These are phyloP conservation scores for Linyphia triangularis DNA, from an alignment of 2,888 invertebrate genomes.

Conservation along the genomic window DNA sequence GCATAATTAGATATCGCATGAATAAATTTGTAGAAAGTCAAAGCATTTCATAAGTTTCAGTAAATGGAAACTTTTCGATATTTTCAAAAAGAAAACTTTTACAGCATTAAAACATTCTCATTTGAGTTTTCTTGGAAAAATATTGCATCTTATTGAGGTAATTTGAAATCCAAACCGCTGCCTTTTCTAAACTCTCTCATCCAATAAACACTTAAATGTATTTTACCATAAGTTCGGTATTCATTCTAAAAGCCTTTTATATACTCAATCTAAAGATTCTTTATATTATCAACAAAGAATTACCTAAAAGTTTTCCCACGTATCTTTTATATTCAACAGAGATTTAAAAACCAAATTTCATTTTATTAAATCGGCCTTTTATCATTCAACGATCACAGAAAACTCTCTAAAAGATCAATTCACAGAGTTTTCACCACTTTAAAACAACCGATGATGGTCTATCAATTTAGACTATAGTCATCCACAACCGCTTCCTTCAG, in stretches of 20 bases:
- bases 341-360: background rate
- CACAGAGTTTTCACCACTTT: background rate
- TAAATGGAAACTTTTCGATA: no score
- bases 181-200: background rate
- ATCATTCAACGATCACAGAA: background rate
- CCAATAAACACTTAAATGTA: background rate
- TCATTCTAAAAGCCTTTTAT: no score
- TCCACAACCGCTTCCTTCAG: background rate
- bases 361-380: background rate
- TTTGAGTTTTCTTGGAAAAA: no score
- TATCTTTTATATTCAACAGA: background rate
- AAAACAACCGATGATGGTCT: background rate
- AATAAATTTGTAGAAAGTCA: no score
- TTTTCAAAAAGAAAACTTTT: no score
- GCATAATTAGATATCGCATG: no score
- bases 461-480: constrained; percentile 16
- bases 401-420: background rate
- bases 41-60: no score
- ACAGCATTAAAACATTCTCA: no score
- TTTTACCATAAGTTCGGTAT: no score
- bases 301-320: background rate
- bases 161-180: background rate
- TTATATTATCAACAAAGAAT: no score
- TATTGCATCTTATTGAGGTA: no score
- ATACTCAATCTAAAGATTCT: no score